Evolutionary conservation across 1,140 invertebrate genomes (phyloP).

Genomic region (Penaeus chinensis): DNA sequence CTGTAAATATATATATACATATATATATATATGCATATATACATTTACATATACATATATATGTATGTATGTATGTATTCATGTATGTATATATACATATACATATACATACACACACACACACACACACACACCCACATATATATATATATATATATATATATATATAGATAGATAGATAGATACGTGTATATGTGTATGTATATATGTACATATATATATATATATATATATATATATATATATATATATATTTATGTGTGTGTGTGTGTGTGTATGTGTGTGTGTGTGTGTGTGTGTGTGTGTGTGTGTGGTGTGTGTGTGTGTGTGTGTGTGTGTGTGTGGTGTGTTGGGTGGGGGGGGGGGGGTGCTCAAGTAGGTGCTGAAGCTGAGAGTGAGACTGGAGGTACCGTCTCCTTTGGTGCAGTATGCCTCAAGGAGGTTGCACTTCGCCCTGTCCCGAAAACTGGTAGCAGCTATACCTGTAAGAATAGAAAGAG

Average conservation of each 20-base stretch:
- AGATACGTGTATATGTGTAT: background rate
- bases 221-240: background rate
- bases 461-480: too few species aligned
- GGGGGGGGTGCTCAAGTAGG: background rate
- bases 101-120: too few species aligned
- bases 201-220: background rate
- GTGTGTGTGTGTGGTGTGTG: too few species aligned
- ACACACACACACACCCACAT: background rate
- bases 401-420: too few species aligned
- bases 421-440: too few species aligned
- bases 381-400: background rate
- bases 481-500: too few species aligned
- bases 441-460: too few species aligned
- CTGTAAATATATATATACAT: background rate
- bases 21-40: background rate
- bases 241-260: constrained; percentile 23
- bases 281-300: background rate
- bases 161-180: background rate
- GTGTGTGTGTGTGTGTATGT: constrained; percentile 8
- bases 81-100: background rate
- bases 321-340: constrained; percentile 22
- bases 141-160: background rate
- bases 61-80: constrained; percentile 7
- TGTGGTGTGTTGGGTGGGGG: background rate
- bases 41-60: background rate